A percentile compares a stretch with the other conserved stretches of the same genome.
Conservation (phyloP, 2,888 invertebrate species). For the Caenorhabditis sp. region DNA sequence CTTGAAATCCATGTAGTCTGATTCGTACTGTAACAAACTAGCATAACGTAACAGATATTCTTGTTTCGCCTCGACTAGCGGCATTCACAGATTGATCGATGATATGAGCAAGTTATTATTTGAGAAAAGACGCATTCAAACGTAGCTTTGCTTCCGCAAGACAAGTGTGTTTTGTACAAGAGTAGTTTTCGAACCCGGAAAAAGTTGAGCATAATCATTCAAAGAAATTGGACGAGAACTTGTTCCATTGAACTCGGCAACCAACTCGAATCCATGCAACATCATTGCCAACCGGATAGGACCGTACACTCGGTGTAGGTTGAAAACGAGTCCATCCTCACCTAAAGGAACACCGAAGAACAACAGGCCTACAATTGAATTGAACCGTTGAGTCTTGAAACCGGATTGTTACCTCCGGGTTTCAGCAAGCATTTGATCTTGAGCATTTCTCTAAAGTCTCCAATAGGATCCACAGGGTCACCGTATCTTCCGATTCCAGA, state of each 20-base stretch:
- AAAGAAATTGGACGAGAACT: no score
- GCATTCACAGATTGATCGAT: background rate
- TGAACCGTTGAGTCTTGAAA: background rate
- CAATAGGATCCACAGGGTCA: conserved; percentile 55
- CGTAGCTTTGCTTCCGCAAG: no score
- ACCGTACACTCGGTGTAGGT: conserved; percentile 29
- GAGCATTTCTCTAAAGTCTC: conserved; percentile 51
- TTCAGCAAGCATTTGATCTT: conserved; percentile 52
- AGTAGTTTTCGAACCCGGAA: no score
- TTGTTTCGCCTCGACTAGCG: background rate
- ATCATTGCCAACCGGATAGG: conserved; percentile 37
- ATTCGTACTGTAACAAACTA: conserved; percentile 7
- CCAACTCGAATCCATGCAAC: conserved; percentile 19
- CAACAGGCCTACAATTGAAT: conserved; percentile 8
- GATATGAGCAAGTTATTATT: background rate
- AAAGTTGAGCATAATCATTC: no score
- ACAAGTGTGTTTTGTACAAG: no score
- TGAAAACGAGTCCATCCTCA: conserved; percentile 10
- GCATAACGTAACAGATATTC: background rate
- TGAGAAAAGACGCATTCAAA: no score
- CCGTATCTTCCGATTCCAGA: conserved; percentile 52
- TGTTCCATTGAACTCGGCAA: conserved; percentile 9
- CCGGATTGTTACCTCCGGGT: conserved; percentile 6
- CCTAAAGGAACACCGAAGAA: conserved; percentile 45
- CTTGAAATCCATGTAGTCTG: no score